A percentile compares a stretch with the other conserved stretches of the same genome.
Evolutionary conservation across 2,888 invertebrate genomes (phyloP).

Genomic region (Subacronicta megacephala): DNA sequence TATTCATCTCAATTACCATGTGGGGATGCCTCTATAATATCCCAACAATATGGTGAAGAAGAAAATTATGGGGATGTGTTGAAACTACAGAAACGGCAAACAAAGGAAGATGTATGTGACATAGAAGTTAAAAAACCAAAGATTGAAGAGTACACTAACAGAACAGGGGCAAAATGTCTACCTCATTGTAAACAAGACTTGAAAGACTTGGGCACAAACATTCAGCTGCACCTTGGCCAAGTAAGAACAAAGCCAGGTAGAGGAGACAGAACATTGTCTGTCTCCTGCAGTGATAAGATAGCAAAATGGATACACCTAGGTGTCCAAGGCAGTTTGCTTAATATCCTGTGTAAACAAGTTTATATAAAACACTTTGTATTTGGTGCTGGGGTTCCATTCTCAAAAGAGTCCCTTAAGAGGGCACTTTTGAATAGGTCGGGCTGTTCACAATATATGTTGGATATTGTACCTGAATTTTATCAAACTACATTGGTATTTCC

Average conservation of each 20-base stretch:
- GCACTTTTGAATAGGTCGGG: conserved; percentile 80
- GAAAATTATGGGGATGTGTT: conserved; percentile 74
- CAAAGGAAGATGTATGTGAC: conserved; percentile 59
- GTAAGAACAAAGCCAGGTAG: conserved; percentile 97
- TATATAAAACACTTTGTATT: conserved; percentile 92
- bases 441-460: conserved; percentile 41
- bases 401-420: conserved; percentile 88
- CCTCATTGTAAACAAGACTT: conserved; percentile 88
- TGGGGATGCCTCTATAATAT: conserved; percentile 97
- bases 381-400: conserved; percentile 91
- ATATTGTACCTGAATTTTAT: conserved; percentile 65
- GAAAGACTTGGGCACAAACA: conserved; percentile 83
- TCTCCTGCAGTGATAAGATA: conserved; percentile 98
- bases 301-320: conserved; percentile 96
- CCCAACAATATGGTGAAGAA: conserved; percentile 86
- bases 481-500: conserved; percentile 69
- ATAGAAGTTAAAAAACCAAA: conserved; percentile 63
- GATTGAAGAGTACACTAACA: conserved; percentile 82
- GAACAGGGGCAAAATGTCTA: conserved; percentile 97
- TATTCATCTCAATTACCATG: conserved; percentile 97
- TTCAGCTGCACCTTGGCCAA: conserved; percentile 92
- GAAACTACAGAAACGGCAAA: conserved; percentile 62
- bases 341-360: conserved; percentile 91
- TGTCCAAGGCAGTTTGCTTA: conserved; percentile 94
- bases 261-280: conserved; percentile 96